Evolutionary conservation across 2,888 invertebrate species (phyloP).

Genomic region (Onchidella celtica): DNA sequence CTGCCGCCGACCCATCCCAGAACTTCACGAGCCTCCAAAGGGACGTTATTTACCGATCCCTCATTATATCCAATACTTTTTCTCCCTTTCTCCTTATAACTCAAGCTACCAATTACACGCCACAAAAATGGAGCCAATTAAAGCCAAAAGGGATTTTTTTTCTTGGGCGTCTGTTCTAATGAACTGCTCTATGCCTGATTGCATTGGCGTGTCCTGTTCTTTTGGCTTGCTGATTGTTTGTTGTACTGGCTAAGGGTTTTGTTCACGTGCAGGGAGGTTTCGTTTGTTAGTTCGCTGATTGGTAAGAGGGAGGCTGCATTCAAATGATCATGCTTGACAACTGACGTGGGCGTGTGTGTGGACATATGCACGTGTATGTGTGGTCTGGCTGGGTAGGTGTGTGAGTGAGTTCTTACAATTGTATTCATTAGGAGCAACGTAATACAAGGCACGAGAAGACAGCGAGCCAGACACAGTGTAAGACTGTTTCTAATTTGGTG

Average conservation of each 20-base stretch:
- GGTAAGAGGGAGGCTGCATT: no score
- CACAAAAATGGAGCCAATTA: conserved; percentile 43
- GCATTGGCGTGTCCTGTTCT: conserved; percentile 20
- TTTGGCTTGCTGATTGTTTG: conserved; percentile 15
- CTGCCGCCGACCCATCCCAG: background rate
- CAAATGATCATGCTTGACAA: no score
- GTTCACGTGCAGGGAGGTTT: background rate
- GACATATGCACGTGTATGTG: no score
- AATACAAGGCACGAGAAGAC: no score
- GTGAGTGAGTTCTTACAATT: no score
- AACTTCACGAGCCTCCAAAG: conserved; percentile 19
- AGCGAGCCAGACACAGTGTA: no score
- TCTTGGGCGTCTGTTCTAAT: conserved; percentile 7
- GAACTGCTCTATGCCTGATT: conserved; percentile 35
- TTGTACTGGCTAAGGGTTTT: background rate
- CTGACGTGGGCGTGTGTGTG: no score
- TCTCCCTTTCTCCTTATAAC: background rate
- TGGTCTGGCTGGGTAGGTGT: no score
- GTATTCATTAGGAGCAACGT: no score
- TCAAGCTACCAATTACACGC: conserved; percentile 39
- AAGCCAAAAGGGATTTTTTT: conserved; percentile 33
- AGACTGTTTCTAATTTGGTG: no score
- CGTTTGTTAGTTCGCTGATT: no score
- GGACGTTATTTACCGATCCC: conserved; percentile 26
- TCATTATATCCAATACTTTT: conserved; percentile 28